Conservation (phyloP, 2,797 vertebrate genomes). For the Sebastolobus alascanus region DNA sequence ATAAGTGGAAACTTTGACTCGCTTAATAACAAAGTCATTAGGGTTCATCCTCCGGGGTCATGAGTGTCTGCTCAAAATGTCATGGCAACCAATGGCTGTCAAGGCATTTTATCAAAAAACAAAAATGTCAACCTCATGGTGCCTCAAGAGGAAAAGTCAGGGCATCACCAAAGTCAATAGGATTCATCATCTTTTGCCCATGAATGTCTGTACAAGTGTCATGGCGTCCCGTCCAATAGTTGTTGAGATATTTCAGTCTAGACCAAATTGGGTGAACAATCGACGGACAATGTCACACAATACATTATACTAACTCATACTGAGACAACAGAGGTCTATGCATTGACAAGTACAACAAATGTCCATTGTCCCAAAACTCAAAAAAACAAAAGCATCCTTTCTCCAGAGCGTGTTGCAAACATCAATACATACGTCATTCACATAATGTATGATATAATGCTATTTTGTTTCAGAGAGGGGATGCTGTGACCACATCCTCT, state of each 20-base stretch:
- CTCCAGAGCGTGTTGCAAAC: conserved; percentile 8
- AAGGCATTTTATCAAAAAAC: conserved; percentile 3
- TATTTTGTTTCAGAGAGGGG: conserved; percentile 34
- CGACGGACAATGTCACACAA: not conserved
- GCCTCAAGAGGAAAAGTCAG: not conserved
- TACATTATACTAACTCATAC: not conserved
- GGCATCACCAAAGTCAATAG: not conserved
- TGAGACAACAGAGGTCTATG: conserved; percentile 9
- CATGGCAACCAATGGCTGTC: not conserved
- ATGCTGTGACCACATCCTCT: conserved; percentile 58
- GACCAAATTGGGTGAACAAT: not conserved
- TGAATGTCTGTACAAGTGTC: conserved; percentile 5
- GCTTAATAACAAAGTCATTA: not conserved
- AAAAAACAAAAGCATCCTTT: conserved; percentile 33
- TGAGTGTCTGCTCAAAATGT: not conserved
- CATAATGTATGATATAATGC: conserved; percentile 24
- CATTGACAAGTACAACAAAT: conserved; percentile 33
- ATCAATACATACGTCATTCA: conserved; percentile 20
- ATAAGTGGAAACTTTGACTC: not conserved
- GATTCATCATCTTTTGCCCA: not conserved
- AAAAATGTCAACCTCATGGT: not conserved
- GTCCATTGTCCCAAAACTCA: conserved; percentile 24
- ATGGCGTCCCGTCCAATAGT: not conserved
- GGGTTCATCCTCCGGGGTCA: not conserved
- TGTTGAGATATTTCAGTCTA: conserved; percentile 3